Percentiles rank a stretch among this genome's conserved stretches.
These are phyloP conservation scores for Philopotamus ludificatus DNA, from an alignment of 1,140 invertebrate genomes.

Conservation along the genomic window DNA sequence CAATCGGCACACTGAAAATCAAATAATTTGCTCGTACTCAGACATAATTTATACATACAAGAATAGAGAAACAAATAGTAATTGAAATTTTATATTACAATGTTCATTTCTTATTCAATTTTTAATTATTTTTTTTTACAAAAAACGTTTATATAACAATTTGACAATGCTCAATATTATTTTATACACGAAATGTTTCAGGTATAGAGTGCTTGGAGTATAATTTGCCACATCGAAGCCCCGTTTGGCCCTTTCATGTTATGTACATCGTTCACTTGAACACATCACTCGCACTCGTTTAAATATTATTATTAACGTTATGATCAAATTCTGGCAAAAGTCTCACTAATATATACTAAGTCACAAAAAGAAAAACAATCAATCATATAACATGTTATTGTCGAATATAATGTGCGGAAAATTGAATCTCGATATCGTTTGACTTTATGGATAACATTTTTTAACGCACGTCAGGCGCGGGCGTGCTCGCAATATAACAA, in stretches of 20 bases:
- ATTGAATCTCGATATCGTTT: too few relatives aligned
- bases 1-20: conserved; percentile 11
- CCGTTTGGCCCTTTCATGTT: conserved; percentile 1
- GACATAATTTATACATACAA: conserved; percentile 22
- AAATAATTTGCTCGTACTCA: conserved; percentile 29
- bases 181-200: conserved; percentile 21
- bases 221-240: conserved; percentile 1
- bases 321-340: conserved; percentile 1
- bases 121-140: conserved; percentile 30
- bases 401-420: too few relatives aligned
- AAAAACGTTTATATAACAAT: conserved; percentile 35
- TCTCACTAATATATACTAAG: conserved; percentile 27
- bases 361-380: too few relatives aligned
- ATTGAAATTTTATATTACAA: conserved; percentile 41
- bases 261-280: neutral
- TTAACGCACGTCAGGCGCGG: too few relatives aligned
- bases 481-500: too few relatives aligned
- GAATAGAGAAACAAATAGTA: conserved; percentile 35
- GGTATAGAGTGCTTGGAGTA: conserved; percentile 13
- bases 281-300: neutral
- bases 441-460: too few relatives aligned
- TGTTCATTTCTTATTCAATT: conserved; percentile 1
- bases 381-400: too few relatives aligned
- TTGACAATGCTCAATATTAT: conserved; percentile 31
- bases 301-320: neutral